Percentiles rank a stretch among this genome's conserved stretches.
Conservation (phyloP, 2,113 vertebrate species). For the Propithecus coquereli region DNA sequence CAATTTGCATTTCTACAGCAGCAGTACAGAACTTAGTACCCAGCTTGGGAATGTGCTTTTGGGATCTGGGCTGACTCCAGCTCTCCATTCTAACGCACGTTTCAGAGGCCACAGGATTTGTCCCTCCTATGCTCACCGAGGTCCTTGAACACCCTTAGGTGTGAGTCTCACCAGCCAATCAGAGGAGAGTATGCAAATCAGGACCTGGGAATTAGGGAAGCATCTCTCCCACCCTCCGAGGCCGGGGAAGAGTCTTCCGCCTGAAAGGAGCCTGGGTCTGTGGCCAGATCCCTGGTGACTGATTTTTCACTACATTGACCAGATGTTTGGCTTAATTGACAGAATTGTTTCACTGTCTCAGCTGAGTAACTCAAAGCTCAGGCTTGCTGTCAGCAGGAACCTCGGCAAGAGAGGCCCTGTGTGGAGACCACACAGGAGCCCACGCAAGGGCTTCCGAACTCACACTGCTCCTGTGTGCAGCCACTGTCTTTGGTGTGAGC, state of each 20-base stretch:
- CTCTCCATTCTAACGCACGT: background rate
- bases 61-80: background rate
- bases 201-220: background rate
- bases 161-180: conserved; percentile 34
- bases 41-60: conserved; percentile 50
- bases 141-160: background rate
- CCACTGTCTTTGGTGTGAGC: background rate
- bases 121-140: background rate
- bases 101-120: background rate
- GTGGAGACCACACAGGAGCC: background rate
- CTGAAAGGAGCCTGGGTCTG: background rate
- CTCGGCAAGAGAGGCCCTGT: background rate
- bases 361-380: conserved; percentile 33
- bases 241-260: background rate
- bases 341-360: conserved; percentile 2
- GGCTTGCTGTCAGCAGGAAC: conserved; percentile 22
- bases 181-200: conserved; percentile 12
- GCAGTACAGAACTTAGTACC: conserved; percentile 50
- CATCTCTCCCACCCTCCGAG: background rate
- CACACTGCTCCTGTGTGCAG: background rate
- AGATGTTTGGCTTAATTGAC: conserved; percentile 69
- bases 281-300: conserved; percentile 37
- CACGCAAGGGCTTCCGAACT: background rate
- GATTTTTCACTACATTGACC: conserved; percentile 58
- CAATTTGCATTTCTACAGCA: conserved; percentile 72